phyloP scores from a whole-genome alignment of 2,797 vertebrate genomes.

The Furcifer pardalis region DNA sequence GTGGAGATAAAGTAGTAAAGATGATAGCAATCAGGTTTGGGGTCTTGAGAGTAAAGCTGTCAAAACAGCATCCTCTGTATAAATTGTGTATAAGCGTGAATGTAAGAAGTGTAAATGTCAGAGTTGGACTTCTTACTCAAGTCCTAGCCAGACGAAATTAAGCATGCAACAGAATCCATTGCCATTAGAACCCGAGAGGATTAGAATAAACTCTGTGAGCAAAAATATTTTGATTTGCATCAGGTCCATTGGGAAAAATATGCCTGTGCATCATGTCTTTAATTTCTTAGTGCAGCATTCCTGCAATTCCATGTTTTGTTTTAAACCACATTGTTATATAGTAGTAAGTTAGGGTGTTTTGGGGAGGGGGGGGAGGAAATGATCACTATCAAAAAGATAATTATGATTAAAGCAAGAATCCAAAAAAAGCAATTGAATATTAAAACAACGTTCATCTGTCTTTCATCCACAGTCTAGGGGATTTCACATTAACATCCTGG shows the following conservation, averaged over 20 bases:
- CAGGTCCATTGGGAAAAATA: slow-evolving; percentile 64
- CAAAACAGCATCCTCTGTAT: slow-evolving; percentile 63
- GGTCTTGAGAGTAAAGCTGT: slow-evolving; percentile 67
- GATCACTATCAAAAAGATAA: slow-evolving; percentile 34
- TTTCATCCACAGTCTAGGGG: not conserved
- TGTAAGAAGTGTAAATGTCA: slow-evolving; percentile 65
- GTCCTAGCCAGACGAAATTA: slow-evolving; percentile 68
- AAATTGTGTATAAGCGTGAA: slow-evolving; percentile 71
- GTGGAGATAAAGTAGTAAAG: slow-evolving; percentile 51
- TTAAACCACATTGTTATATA: slow-evolving; percentile 41
- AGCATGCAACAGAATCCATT: slow-evolving; percentile 75
- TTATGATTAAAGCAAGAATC: slow-evolving; percentile 32
- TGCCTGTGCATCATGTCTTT: slow-evolving; percentile 74
- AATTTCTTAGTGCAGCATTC: slow-evolving; percentile 57
- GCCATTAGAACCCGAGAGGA: slow-evolving; percentile 71
- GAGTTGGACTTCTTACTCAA: slow-evolving; percentile 56
- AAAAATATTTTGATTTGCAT: slow-evolving; percentile 75
- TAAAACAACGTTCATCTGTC: slow-evolving; percentile 28
- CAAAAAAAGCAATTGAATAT: slow-evolving; percentile 43
- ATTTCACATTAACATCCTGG: not conserved
- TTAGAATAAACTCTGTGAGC: slow-evolving; percentile 73
- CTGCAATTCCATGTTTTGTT: slow-evolving; percentile 54
- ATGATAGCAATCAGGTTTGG: slow-evolving; percentile 47
- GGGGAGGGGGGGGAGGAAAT: slow-evolving; percentile 36
- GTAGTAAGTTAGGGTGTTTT: not conserved